phyloP scores from a whole-genome alignment of 2,797 vertebrate species.

The Ctenosaura bakeri region DNA sequence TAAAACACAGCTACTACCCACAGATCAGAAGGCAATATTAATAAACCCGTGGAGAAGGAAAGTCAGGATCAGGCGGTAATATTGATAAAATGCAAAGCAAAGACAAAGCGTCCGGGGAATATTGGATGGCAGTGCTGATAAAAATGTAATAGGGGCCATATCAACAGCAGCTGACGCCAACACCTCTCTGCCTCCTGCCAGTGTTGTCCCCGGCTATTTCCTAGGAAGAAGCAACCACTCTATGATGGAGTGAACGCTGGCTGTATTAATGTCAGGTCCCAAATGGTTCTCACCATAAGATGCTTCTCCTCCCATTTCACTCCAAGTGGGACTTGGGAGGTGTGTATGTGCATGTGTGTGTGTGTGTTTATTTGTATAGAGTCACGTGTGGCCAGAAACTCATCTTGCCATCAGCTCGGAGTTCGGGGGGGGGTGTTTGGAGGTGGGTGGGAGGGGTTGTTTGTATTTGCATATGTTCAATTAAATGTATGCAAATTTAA shows the following conservation, averaged over 20 bases:
- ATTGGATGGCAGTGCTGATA: constrained; percentile 75
- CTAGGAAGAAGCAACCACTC: neutral
- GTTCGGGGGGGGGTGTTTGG: neutral
- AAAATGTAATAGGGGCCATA: constrained; percentile 32
- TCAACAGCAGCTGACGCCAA: neutral
- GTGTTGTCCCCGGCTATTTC: neutral
- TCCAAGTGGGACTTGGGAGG: neutral
- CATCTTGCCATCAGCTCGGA: neutral
- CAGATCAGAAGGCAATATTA: constrained; percentile 86
- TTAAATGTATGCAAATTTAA: constrained; percentile 45
- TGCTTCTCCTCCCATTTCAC: neutral
- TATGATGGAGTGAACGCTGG: neutral
- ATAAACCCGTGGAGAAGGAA: constrained; percentile 76
- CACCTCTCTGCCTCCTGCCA: rapidly evolving
- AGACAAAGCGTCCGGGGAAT: constrained; percentile 75
- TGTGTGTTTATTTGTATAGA: neutral
- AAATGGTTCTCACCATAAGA: neutral
- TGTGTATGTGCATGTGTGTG: too few relatives aligned
- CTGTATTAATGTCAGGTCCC: neutral
- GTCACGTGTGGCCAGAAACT: neutral
- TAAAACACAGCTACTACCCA: constrained; percentile 72
- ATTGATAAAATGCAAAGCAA: constrained; percentile 82
- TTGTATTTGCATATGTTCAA: constrained; percentile 30
- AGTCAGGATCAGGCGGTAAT: constrained; percentile 70
- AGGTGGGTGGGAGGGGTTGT: neutral